Base-by-base conservation (phyloP, 2,113 vertebrate genomes). In the Arothron firmamentum region DNA sequence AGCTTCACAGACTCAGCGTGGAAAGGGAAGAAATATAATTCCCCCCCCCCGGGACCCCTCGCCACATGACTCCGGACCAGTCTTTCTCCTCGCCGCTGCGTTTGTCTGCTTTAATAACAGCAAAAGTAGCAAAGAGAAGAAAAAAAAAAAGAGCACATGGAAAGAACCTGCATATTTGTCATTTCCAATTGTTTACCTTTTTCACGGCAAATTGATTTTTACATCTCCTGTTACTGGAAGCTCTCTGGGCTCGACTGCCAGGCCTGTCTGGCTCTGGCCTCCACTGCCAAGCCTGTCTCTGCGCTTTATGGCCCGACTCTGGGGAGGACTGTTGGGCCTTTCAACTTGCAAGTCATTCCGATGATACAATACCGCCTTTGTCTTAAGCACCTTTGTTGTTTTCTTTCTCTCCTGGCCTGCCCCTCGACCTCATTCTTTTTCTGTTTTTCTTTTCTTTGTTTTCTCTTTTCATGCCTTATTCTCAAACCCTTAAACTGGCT, bases 221-320 rank as follows among this genome's bases (percentile, higher is more conserved):
- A 91, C 88, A 82, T 92, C 90, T 91, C 86, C 83, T 89, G 85
- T 91, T 92, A 88, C 91, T 92, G 91, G 91, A 92, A 92, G 85
- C 79, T 81, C 82, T 75, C 81, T 70, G 65, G 66, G 74, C 74
- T 79, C 64, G 42, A 75, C 87, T 86, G 90, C 90, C 90, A 91
- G 86, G 80, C 76, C 87, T 80, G 84, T 90, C 86, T 90, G 85
- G 73, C 69, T 87, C 71, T 72, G 67, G 78, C 59, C 79, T 83
- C 50, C 8, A 64, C 84, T 88, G 87, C 87, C 87, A 89, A 82
- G 81, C 68, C 84, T 63, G 75, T 87, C 78, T 87, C 77, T 79
- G 78, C 65, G 78, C 88, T 92, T 92, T 89, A 90, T 88, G 88
- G 83, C 78, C 87, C 79, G 84, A 88, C 87, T 89, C 88, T 83